Evolutionary conservation across 2,888 invertebrate genomes (phyloP).

Genomic region (Nemotelus pantherinus): DNA sequence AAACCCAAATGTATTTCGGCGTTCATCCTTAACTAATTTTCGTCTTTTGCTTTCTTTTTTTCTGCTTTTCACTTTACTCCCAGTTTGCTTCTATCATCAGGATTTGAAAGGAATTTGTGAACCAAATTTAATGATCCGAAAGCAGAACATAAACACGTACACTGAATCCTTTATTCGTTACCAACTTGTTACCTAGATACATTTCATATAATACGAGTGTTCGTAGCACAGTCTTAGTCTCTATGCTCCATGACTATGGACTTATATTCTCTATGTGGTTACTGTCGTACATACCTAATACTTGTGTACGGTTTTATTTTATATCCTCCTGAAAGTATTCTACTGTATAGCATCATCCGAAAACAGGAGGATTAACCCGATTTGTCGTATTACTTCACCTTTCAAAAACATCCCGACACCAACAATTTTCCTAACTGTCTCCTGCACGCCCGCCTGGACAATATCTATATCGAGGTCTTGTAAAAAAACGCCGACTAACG

Average conservation of each 20-base stretch:
- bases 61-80: conserved; percentile 22
- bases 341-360: conserved; percentile 40
- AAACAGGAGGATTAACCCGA: conserved; percentile 45
- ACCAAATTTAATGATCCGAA: conserved; percentile 44
- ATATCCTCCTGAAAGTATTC: conserved; percentile 32
- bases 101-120: conserved; percentile 41
- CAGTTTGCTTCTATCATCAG: conserved; percentile 40
- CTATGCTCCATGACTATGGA: neutral
- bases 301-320: conserved; percentile 40
- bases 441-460: conserved; percentile 35
- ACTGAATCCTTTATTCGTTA: conserved; percentile 40
- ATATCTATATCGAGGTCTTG: conserved; percentile 36
- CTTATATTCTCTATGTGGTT: neutral
- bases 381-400: conserved; percentile 45
- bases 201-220: neutral
- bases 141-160: conserved; percentile 42
- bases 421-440: conserved; percentile 18
- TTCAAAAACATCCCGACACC: conserved; percentile 44
- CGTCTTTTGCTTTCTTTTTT: neutral
- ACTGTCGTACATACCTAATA: conserved; percentile 6
- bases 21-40: conserved; percentile 40
- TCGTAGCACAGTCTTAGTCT: neutral
- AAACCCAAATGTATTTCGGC: conserved; percentile 26
- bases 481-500: conserved; percentile 33
- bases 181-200: conserved; percentile 32